Conservation (phyloP, 2,797 vertebrate species). For the Lophius americanus region DNA sequence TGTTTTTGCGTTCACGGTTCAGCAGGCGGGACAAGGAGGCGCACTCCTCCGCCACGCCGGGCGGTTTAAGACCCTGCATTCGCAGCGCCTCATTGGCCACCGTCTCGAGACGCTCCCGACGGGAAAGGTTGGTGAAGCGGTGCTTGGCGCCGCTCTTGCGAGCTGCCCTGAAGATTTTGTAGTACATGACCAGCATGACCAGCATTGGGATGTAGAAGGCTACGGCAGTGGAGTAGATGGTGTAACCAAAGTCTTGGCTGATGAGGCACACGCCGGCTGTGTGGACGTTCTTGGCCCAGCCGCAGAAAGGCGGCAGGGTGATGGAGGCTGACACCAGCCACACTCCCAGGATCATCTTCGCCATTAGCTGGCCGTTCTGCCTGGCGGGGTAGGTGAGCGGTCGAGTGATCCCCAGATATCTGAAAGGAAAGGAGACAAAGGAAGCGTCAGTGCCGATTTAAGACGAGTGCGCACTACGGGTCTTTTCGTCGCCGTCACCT, state of each 20-base stretch:
- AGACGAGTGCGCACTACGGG: too few relatives aligned
- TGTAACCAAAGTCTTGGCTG: constrained; percentile 87
- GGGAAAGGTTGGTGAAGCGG: constrained; percentile 79
- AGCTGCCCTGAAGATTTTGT: constrained; percentile 87
- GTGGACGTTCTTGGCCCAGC: constrained; percentile 86
- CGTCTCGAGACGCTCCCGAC: constrained; percentile 75
- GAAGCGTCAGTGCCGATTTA: constrained; percentile 14
- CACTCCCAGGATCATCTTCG: constrained; percentile 86
- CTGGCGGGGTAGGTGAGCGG: constrained; percentile 85
- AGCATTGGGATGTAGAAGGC: constrained; percentile 88
- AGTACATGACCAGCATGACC: constrained; percentile 88
- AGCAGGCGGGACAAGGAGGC: constrained; percentile 81
- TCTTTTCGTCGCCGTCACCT: too few relatives aligned
- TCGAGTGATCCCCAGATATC: constrained; percentile 85
- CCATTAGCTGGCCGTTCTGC: constrained; percentile 86
- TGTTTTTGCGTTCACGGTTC: constrained; percentile 82
- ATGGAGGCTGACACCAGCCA: constrained; percentile 86
- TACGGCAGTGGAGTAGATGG: constrained; percentile 86
- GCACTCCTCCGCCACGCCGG: constrained; percentile 80
- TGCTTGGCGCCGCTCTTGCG: constrained; percentile 85
- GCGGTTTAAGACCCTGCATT: constrained; percentile 83
- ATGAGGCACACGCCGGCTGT: constrained; percentile 84
- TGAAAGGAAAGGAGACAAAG: constrained; percentile 54
- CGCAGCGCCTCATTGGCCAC: constrained; percentile 78
- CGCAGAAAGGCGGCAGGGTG: constrained; percentile 86